A percentile compares a stretch with the other conserved stretches of the same genome.
phyloP scores from a whole-genome alignment of 2,888 invertebrate genomes.

The Acholoe squamosa region DNA sequence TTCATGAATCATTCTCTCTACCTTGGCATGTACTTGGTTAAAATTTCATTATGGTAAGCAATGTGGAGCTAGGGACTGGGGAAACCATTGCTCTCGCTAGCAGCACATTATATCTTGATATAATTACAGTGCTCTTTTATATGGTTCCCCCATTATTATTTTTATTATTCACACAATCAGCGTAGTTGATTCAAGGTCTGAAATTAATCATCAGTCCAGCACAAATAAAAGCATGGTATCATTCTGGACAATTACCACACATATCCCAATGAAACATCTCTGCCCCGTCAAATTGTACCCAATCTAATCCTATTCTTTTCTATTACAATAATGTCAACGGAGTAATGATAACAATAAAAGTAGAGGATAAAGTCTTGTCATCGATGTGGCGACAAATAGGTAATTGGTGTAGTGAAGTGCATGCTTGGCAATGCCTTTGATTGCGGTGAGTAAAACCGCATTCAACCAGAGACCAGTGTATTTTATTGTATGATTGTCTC shows the following conservation, averaged over 20 bases:
- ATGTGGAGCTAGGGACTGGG: too few relatives aligned
- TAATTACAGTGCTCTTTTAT: too few relatives aligned
- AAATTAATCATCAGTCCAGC: not conserved
- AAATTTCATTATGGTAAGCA: too few relatives aligned
- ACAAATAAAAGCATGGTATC: not conserved
- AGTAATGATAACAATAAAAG: not conserved
- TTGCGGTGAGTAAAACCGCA: constrained; percentile 23
- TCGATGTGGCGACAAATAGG: not conserved
- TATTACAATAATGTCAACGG: not conserved
- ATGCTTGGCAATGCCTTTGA: not conserved
- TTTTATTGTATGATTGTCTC: too few relatives aligned
- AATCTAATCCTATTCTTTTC: not conserved
- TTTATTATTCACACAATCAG: not conserved
- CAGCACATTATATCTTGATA: too few relatives aligned
- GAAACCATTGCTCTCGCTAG: too few relatives aligned
- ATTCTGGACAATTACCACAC: not conserved
- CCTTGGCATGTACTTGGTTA: too few relatives aligned
- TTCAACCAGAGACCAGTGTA: not conserved
- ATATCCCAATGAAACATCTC: not conserved
- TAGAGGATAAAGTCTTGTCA: not conserved
- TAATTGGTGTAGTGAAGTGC: not conserved
- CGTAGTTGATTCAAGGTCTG: not conserved
- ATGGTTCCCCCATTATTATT: not conserved
- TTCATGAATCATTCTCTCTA: too few relatives aligned
- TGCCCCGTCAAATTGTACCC: not conserved